A percentile compares a stretch with the other conserved stretches of the same genome.
Conservation (phyloP, 2,113 vertebrate species). For the Carassius carassius region DNA sequence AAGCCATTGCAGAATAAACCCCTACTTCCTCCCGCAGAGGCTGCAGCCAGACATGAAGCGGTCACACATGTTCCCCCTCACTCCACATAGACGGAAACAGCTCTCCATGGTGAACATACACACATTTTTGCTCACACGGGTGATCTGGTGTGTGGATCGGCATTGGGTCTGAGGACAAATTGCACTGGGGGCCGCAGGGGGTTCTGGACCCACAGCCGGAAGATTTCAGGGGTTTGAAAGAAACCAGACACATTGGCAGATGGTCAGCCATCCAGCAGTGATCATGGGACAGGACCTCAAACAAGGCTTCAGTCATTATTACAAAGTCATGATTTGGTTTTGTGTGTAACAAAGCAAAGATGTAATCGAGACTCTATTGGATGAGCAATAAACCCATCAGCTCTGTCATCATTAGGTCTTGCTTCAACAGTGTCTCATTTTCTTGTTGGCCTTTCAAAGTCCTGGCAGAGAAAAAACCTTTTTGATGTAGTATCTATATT, state of each 20-base stretch:
- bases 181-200: constrained; percentile 10
- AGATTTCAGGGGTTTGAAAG: constrained; percentile 11
- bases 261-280: constrained; percentile 23
- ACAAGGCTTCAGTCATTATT: constrained; percentile 4
- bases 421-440: constrained; percentile 24
- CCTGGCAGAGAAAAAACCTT: neutral
- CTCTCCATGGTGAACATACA: constrained; percentile 38
- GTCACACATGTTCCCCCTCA: constrained; percentile 49
- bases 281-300: constrained; percentile 25
- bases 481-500: constrained; percentile 30
- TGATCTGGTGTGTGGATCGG: constrained; percentile 30
- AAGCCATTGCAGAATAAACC: constrained; percentile 74
- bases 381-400: constrained; percentile 35
- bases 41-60: constrained; percentile 60
- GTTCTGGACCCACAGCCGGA: constrained; percentile 21
- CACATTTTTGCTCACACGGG: neutral
- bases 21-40: constrained; percentile 69
- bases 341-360: neutral
- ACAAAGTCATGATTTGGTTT: constrained; percentile 13
- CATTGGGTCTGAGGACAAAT: constrained; percentile 30
- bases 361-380: constrained; percentile 1
- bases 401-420: constrained; percentile 19
- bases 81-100: constrained; percentile 42
- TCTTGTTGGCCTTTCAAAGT: neutral
- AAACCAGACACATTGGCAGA: constrained; percentile 34